These are phyloP conservation scores for Nesogale talazaci DNA, from an alignment of 2,113 vertebrate species.

Conservation along the genomic window DNA sequence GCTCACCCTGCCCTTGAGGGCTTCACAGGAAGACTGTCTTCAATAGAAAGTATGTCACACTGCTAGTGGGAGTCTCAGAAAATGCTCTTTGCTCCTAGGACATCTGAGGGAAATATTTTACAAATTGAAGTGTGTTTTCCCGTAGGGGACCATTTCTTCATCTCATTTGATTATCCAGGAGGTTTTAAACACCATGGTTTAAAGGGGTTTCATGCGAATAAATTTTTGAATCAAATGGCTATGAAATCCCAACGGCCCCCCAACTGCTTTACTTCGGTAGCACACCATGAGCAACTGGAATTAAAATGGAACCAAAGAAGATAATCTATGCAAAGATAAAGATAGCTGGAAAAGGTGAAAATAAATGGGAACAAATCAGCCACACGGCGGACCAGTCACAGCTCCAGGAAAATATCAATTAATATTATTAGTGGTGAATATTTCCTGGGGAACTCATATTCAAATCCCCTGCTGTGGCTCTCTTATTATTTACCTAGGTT, in stretches of 20 bases:
- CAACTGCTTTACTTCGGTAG: slow-evolving; percentile 74
- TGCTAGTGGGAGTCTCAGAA: slow-evolving; percentile 61
- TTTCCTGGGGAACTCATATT: slow-evolving; percentile 59
- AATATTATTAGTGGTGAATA: slow-evolving; percentile 74
- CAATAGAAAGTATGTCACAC: slow-evolving; percentile 65
- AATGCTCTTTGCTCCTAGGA: slow-evolving; percentile 59
- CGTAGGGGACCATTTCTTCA: slow-evolving; percentile 74
- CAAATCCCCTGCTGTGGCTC: slow-evolving; percentile 53
- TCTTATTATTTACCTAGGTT: slow-evolving; percentile 67
- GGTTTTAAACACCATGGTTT: slow-evolving; percentile 77
- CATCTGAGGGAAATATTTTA: slow-evolving; percentile 81
- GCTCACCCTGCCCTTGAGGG: neutral
- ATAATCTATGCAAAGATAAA: slow-evolving; percentile 77
- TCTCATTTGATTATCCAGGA: slow-evolving; percentile 83
- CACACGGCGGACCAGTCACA: slow-evolving; percentile 18
- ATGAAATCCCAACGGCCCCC: slow-evolving; percentile 64
- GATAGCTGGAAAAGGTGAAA: slow-evolving; percentile 56
- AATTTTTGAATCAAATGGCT: slow-evolving; percentile 77
- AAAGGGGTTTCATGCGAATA: slow-evolving; percentile 79
- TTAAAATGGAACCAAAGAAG: slow-evolving; percentile 70
- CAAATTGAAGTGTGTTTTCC: slow-evolving; percentile 81
- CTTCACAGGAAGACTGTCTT: neutral
- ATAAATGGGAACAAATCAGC: slow-evolving; percentile 70
- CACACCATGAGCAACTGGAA: slow-evolving; percentile 57
- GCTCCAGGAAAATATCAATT: slow-evolving; percentile 78